A percentile compares a stretch with the other conserved stretches of the same genome.
Evolutionary conservation across 1,140 invertebrate genomes (phyloP).

Genomic region (Diorhabda carinulata): DNA sequence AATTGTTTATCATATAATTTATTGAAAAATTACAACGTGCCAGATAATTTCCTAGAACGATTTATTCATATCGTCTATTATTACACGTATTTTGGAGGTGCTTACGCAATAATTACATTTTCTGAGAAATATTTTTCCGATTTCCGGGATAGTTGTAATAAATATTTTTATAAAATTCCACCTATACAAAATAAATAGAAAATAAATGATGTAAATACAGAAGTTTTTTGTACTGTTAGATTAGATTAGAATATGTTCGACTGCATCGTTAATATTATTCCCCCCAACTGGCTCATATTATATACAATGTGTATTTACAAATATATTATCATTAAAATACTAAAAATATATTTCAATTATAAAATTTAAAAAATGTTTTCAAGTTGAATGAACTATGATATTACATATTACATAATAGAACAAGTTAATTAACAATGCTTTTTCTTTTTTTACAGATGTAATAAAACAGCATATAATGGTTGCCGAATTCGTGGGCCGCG

Average conservation of each 20-base stretch:
- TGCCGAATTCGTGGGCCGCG: constrained; percentile 74
- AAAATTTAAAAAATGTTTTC: background rate
- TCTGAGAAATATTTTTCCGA: constrained; percentile 6
- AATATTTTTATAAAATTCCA: too few species aligned
- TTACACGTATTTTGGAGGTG: background rate
- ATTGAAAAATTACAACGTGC: constrained; percentile 6
- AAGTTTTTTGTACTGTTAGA: too few species aligned
- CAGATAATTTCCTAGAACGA: constrained; percentile 3
- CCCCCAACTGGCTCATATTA: too few species aligned
- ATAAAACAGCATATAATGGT: constrained; percentile 77
- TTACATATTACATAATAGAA: background rate
- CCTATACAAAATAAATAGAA: too few species aligned
- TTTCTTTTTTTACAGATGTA: constrained; percentile 56
- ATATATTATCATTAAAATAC: too few species aligned
- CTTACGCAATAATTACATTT: constrained; percentile 5
- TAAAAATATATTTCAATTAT: too few species aligned
- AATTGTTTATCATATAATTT: constrained; percentile 13
- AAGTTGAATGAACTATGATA: background rate
- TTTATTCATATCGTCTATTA: constrained; percentile 7
- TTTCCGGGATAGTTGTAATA: constrained; percentile 4
- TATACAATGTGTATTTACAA: too few species aligned
- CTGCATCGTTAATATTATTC: too few species aligned
- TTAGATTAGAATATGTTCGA: too few species aligned
- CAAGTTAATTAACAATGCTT: background rate
- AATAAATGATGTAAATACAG: too few species aligned